These are phyloP conservation scores for Sternarchorhynchus goeldii DNA, from an alignment of 2,797 vertebrate species.

Conservation along the genomic window DNA sequence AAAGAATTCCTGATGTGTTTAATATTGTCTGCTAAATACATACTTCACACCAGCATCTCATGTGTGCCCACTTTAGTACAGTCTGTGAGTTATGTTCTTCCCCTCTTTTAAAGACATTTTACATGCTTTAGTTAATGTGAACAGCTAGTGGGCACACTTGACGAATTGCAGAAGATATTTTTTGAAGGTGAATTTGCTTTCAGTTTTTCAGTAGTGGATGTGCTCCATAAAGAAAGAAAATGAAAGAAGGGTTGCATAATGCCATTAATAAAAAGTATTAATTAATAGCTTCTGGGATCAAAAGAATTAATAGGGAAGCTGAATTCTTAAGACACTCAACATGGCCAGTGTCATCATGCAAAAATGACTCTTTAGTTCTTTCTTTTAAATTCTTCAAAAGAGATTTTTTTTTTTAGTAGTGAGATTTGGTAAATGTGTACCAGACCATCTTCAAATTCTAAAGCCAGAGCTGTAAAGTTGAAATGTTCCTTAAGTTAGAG, in stretches of 20 bases:
- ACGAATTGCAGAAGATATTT: conserved; percentile 30
- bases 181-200: conserved; percentile 12
- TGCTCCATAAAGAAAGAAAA: conserved; percentile 21
- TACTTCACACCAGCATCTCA: conserved; percentile 14
- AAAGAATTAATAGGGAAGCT: not conserved
- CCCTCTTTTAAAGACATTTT: conserved; percentile 15
- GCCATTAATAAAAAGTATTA: no score
- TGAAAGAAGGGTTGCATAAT: conserved; percentile 5
- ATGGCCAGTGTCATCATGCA: not conserved
- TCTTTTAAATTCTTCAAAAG: not conserved
- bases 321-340: not conserved
- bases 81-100: conserved; percentile 8
- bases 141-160: conserved; percentile 27
- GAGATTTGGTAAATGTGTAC: conserved; percentile 37
- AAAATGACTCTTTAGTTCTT: not conserved
- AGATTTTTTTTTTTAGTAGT: conserved; percentile 37
- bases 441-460: conserved; percentile 48
- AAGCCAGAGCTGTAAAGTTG: conserved; percentile 48
- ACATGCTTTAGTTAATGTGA: conserved; percentile 27
- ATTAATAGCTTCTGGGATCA: no score
- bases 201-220: conserved; percentile 24
- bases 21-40: conserved; percentile 3
- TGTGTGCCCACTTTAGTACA: not conserved
- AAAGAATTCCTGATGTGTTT: conserved; percentile 1
- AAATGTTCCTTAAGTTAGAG: conserved; percentile 50